Conservation (phyloP, 2,113 vertebrate genomes). For the Copsychus sechellarum region DNA sequence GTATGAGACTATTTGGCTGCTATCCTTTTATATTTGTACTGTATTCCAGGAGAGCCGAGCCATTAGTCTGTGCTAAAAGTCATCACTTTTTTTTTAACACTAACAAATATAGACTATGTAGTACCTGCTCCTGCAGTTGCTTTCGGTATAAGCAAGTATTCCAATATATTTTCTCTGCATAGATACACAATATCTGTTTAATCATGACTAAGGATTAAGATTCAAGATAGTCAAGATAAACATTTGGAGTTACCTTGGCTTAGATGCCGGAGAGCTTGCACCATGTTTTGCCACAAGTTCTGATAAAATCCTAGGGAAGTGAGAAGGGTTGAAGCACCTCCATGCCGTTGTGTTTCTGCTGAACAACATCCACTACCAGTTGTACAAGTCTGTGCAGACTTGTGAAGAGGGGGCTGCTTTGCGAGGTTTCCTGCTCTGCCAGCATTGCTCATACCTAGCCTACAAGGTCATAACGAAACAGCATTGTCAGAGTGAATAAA, state of each 20-base stretch:
- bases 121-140: neutral
- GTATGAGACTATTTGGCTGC: neutral
- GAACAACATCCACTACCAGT: neutral
- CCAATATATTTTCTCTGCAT: neutral
- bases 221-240: neutral
- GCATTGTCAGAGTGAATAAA: slow-evolving; percentile 52
- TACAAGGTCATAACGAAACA: neutral
- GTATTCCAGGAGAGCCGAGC: neutral
- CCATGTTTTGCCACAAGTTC: neutral
- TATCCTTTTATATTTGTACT: neutral
- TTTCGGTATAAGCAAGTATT: neutral
- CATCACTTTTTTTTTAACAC: no score
- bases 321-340: neutral
- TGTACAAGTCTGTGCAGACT: neutral
- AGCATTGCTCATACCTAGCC: neutral
- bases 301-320: neutral
- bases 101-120: neutral
- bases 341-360: neutral
- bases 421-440: neutral
- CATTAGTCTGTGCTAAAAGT: neutral
- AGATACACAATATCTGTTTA: neutral
- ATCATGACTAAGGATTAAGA: neutral
- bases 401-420: neutral
- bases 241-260: neutral
- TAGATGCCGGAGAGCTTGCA: neutral